Conservation (phyloP, 1,140 invertebrate genomes). For the Papilio machaon region DNA sequence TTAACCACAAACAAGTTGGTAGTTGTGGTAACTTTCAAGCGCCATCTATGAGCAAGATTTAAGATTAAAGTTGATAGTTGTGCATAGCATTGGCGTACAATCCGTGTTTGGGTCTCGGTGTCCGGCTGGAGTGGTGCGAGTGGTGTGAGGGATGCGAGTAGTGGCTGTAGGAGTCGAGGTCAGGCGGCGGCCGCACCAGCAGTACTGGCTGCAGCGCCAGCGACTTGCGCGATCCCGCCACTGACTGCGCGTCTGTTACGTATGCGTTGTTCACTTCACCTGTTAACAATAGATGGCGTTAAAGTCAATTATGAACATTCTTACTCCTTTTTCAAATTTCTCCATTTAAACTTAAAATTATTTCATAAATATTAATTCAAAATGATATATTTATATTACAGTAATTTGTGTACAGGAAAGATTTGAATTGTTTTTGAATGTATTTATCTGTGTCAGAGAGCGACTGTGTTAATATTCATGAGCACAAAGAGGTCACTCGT, state of each 20-base stretch:
- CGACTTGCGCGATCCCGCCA: constrained; percentile 92
- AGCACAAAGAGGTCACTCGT: constrained; percentile 10
- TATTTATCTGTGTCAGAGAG: neutral
- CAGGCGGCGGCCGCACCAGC: constrained; percentile 86
- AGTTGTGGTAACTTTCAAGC: constrained; percentile 19
- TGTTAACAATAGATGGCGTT: constrained; percentile 70
- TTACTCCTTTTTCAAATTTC: neutral
- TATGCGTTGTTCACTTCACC: constrained; percentile 94
- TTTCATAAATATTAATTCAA: neutral
- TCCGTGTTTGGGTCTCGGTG: constrained; percentile 76
- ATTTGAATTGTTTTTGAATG: neutral
- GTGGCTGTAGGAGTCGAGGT: constrained; percentile 88
- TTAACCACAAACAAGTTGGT: neutral
- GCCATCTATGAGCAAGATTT: constrained; percentile 49
- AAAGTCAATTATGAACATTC: neutral
- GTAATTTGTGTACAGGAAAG: neutral
- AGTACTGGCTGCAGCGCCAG: constrained; percentile 93
- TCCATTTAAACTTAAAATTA: neutral
- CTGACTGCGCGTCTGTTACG: constrained; percentile 89
- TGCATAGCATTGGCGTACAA: constrained; percentile 84
- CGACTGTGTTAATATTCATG: constrained; percentile 8
- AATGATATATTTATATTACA: too few species aligned
- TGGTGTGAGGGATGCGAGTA: constrained; percentile 83
- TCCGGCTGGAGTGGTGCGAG: constrained; percentile 89
- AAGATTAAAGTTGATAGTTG: constrained; percentile 83